Conservation (phyloP, 2,113 vertebrate species). For the Daboia siamensis region DNA sequence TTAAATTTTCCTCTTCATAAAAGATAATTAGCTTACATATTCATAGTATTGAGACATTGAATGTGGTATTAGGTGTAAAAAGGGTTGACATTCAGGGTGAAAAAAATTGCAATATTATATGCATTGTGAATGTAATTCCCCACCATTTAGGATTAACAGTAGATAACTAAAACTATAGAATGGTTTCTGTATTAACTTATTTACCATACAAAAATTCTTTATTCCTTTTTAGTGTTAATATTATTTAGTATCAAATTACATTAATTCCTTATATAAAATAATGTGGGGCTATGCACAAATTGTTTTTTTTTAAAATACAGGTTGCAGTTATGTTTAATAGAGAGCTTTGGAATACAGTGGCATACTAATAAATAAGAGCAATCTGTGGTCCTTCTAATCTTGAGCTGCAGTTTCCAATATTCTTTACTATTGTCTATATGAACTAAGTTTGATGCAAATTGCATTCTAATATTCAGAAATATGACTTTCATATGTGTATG, state of each 20-base stretch:
- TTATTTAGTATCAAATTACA: neutral
- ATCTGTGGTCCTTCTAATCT: neutral
- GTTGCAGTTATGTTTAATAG: neutral
- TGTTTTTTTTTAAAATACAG: neutral
- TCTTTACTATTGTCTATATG: neutral
- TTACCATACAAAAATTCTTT: neutral
- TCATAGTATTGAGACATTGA: constrained; percentile 29
- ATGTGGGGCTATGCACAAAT: neutral
- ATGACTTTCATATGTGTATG: neutral
- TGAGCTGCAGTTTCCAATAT: neutral
- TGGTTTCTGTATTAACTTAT: neutral
- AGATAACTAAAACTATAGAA: neutral
- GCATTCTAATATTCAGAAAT: neutral
- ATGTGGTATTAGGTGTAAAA: constrained; percentile 36
- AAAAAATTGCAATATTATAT: neutral
- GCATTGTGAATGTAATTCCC: constrained; percentile 34
- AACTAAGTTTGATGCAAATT: neutral
- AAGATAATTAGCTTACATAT: constrained; percentile 48
- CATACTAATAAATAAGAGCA: neutral
- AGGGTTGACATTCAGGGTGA: neutral
- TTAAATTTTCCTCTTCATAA: constrained; percentile 41
- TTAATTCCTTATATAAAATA: neutral
- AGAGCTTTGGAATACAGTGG: neutral
- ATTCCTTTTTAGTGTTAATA: constrained; percentile 1
- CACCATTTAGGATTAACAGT: constrained; percentile 17